These are phyloP conservation scores for Dascyllus trimaculatus DNA, from an alignment of 2,113 vertebrate genomes.

Conservation along the genomic window DNA sequence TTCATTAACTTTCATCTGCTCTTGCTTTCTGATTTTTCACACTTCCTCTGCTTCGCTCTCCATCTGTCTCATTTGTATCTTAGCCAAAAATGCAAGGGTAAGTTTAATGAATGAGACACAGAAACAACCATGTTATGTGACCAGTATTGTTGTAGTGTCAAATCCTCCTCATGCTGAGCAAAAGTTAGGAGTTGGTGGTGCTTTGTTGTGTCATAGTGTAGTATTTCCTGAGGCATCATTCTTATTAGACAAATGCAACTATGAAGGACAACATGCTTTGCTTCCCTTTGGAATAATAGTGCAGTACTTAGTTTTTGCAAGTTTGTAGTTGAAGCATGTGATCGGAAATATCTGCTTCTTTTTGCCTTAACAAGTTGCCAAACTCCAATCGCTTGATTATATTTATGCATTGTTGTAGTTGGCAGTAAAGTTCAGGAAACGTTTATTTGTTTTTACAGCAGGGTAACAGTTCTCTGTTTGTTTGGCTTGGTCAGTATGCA, in stretches of 20 bases:
- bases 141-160: slow-evolving; percentile 22
- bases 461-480: slow-evolving; percentile 26
- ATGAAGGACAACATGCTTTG: slow-evolving; percentile 14
- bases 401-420: neutral
- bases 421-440: neutral
- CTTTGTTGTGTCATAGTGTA: slow-evolving; percentile 45
- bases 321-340: neutral
- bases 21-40: slow-evolving; percentile 64
- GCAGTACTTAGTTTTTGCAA: slow-evolving; percentile 18
- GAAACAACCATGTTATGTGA: neutral
- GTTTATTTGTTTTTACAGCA: neutral
- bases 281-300: slow-evolving; percentile 13
- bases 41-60: slow-evolving; percentile 55
- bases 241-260: slow-evolving; percentile 10
- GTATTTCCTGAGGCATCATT: slow-evolving; percentile 26
- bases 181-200: slow-evolving; percentile 30
- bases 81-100: slow-evolving; percentile 78
- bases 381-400: neutral
- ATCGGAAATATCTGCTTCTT: neutral
- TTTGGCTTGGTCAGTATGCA: slow-evolving; percentile 88
- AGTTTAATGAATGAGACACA: slow-evolving; percentile 64
- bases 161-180: neutral
- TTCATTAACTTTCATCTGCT: slow-evolving; percentile 23
- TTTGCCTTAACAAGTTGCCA: neutral
- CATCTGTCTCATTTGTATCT: slow-evolving; percentile 57